Conservation (phyloP, 2,888 invertebrate genomes). For the Drosophila nr. perissopoda region DNA sequence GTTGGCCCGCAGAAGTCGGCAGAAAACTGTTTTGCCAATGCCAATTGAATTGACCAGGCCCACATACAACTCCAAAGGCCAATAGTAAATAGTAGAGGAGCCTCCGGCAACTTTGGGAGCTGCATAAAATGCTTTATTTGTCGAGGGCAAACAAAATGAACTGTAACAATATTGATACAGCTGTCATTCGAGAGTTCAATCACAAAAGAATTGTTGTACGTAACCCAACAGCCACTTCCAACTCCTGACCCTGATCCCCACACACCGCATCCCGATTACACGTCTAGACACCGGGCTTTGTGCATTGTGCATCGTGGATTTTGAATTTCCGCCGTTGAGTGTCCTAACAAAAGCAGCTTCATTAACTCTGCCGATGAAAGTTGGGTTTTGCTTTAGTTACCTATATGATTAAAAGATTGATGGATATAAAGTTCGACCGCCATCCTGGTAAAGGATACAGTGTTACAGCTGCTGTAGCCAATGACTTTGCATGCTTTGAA, state of each 20-base stretch:
- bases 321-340: slow-evolving; percentile 42
- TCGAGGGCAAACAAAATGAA: slow-evolving; percentile 77
- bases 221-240: slow-evolving; percentile 20
- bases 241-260: not conserved
- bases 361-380: slow-evolving; percentile 59
- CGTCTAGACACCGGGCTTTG: slow-evolving; percentile 43
- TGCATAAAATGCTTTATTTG: slow-evolving; percentile 77
- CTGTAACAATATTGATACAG: slow-evolving; percentile 80
- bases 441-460: slow-evolving; percentile 1
- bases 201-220: slow-evolving; percentile 65
- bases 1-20: slow-evolving; percentile 34
- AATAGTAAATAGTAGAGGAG: slow-evolving; percentile 21
- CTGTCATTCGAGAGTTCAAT: slow-evolving; percentile 65
- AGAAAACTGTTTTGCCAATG: slow-evolving; percentile 41
- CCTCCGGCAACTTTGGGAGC: slow-evolving; percentile 34
- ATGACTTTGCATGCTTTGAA: slow-evolving; percentile 51
- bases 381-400: slow-evolving; percentile 39
- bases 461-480: slow-evolving; percentile 7
- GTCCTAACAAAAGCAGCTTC: slow-evolving; percentile 50
- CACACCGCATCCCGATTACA: slow-evolving; percentile 6
- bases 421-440: slow-evolving; percentile 6
- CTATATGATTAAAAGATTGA: slow-evolving; percentile 44
- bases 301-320: slow-evolving; percentile 44
- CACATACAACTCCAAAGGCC: slow-evolving; percentile 13
- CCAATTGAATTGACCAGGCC: slow-evolving; percentile 55